Evolutionary conservation across 2,888 invertebrate species (phyloP), one percentile per base, ranked within the genome.

Genomic region (Lycaena phlaeas): DNA sequence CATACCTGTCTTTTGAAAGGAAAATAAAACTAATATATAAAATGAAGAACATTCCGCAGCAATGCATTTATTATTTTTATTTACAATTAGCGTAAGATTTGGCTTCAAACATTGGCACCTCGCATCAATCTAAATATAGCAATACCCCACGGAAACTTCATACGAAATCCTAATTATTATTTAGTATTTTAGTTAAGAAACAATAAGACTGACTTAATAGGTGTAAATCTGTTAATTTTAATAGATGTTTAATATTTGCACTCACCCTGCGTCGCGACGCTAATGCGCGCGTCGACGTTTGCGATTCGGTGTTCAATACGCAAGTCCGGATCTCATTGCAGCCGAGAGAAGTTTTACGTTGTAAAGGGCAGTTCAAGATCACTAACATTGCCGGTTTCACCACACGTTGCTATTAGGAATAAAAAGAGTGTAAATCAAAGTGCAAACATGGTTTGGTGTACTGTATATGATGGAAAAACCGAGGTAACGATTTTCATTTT

Each of bases 301-400:
- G 66, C 64, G 57, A 55, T 63, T 64, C 61, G 53, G 56, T 57
- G 52, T 59, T 57, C 62, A 74, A 57, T 77, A 75, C 84, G 81
- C 78, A 74, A 68, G 70, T 67, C 74, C 56, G 63, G 53, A 57
- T 58, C 59, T 61, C 61, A 55, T 59, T 66, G 61, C 63, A 69
- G 71, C 65, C 68, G 67, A 63, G 68, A 68, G 64, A 66, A 64
- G 61, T 64, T 75, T 79, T 72, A 68, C 68, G 66, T 65, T 60
- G 61, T 68, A 70, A 85, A 85, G 85, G 85, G 78, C 85, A 81
- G 75, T 77, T 85, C 84, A 85, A 85, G 85, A 79, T 78, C 85
- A 82, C 71, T 64, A 66, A 66, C 67, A 68, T 67, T 67, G 66
- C 62, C 59, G 57, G 63, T 58, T 52, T 66, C 66, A 68, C 64